These are phyloP conservation scores for Hydractinia symbiolongicarpus DNA, from an alignment of 30 jellyfish, hydroid and myxozoan species.

Conservation along the genomic window DNA sequence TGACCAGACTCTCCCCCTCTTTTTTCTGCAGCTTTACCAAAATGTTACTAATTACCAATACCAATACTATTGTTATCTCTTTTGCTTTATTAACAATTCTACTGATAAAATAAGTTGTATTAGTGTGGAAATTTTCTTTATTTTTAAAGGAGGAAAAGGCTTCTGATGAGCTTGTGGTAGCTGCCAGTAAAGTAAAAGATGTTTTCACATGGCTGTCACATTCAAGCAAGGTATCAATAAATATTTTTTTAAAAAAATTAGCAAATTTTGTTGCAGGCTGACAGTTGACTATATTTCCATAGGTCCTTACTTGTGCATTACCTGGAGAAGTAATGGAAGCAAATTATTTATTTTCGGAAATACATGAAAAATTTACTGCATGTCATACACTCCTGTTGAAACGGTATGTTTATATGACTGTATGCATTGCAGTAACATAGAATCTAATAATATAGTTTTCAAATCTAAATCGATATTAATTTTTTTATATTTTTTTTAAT, in stretches of 20 bases:
- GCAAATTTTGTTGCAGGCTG: not conserved
- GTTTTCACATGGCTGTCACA: too few relatives aligned
- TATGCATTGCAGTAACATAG: not conserved
- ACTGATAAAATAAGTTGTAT: too few relatives aligned
- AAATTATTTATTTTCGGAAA: constrained; percentile 40
- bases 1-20: too few relatives aligned
- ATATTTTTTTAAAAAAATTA: not conserved
- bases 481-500: not conserved
- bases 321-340: constrained; percentile 53
- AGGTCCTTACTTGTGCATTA: constrained; percentile 27
- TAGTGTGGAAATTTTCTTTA: too few relatives aligned
- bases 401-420: constrained; percentile 32
- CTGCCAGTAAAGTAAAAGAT: too few relatives aligned
- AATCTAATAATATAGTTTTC: not conserved
- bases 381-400: constrained; percentile 47
- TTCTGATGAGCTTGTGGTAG: too few relatives aligned
- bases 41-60: too few relatives aligned
- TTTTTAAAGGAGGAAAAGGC: too few relatives aligned
- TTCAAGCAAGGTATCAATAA: not conserved
- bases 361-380: constrained; percentile 31
- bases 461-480: not conserved
- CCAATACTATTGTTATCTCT: too few relatives aligned
- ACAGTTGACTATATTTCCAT: not conserved
- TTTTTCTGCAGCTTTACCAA: too few relatives aligned
- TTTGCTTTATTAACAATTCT: too few relatives aligned